Base-by-base conservation (phyloP, 2,113 vertebrate species). In the Accipiter virgatus region DNA sequence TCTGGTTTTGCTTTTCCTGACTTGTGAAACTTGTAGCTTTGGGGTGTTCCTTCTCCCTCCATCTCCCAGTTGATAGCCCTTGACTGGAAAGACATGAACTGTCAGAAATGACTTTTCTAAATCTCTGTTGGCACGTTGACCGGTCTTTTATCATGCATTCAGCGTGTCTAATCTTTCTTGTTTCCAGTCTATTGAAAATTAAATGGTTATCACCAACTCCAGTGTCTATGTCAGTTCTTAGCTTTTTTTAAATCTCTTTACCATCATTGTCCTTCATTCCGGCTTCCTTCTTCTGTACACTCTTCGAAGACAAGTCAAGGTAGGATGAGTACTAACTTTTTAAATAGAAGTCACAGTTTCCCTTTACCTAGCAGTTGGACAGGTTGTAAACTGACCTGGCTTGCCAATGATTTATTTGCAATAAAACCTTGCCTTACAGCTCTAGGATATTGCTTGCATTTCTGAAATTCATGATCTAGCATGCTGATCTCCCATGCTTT, bases 241-340 rank as follows among this genome's bases (percentile, higher is more conserved):
- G 23, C 5, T 47, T 62, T 65, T 65, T 45, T 18, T 10, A 8
- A 34, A 26, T 67, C 16, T 70, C 45, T 59, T 52, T 48, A 36
- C 47, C 15, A 16, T 53, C 22, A 2, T 40, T 82, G 19, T 87
- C 31, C 20, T 14, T 83, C 10, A 55, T 58, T 70, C n/a, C 50
- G 68, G 4, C 22, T 36, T 40, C 15, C n/a, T 70, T 68, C 18
- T 85, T 70, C 10, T 40, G 0, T 16, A 10, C 1, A 1, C 1
- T 66, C 3, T 34, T 36, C 20, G 26, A 70, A 81, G 43, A 62
- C 19, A 73, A 67, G 42, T 45, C 38, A 66, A 38, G 12, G 15
- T 27, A 61, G 26, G 14, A 27, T 13, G 9, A 62, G 15, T 32
- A 20, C 5, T 40, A 4, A 17, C 27, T 48, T 79, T 34, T 16